These are phyloP conservation scores for Hemicordylus capensis DNA, from an alignment of 2,113 vertebrate genomes.

Conservation along the genomic window DNA sequence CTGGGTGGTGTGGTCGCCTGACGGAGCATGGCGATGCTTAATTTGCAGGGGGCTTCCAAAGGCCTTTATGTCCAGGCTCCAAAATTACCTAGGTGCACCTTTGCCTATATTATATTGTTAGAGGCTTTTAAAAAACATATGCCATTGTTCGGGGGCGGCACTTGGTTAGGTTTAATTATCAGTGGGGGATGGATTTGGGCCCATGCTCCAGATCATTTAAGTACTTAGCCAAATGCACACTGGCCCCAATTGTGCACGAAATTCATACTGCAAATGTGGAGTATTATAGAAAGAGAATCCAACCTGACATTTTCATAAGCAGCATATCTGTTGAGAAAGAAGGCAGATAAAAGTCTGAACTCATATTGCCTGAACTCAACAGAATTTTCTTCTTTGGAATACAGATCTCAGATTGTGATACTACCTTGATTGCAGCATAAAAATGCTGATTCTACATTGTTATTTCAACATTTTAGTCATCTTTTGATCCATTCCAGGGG, in stretches of 20 bases:
- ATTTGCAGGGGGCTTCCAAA: too few species aligned
- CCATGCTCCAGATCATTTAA: too few species aligned
- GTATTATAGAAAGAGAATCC: not conserved
- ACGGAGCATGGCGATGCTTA: too few species aligned
- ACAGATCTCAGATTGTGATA: rapidly evolving
- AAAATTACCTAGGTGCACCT: too few species aligned
- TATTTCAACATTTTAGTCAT: slow-evolving; percentile 1
- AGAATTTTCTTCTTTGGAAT: not conserved
- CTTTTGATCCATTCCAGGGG: not conserved
- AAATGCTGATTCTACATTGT: not conserved
- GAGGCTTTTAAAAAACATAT: too few species aligned
- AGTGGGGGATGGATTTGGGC: too few species aligned
- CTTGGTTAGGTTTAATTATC: too few species aligned
- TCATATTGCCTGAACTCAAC: not conserved
- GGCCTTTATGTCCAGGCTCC: too few species aligned
- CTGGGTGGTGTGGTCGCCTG: too few species aligned
- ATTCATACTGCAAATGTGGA: not conserved
- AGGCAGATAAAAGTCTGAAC: not conserved
- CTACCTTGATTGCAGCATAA: not conserved
- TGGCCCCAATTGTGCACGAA: not conserved
- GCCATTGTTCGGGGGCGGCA: too few species aligned
- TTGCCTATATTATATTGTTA: too few species aligned
- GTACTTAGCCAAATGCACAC: too few species aligned
- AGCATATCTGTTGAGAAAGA: not conserved
- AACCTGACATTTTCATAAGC: not conserved